Percentiles rank a stretch among this genome's conserved stretches.
Conservation (phyloP, 2,888 invertebrate species). For the Apocheima hispidaria region DNA sequence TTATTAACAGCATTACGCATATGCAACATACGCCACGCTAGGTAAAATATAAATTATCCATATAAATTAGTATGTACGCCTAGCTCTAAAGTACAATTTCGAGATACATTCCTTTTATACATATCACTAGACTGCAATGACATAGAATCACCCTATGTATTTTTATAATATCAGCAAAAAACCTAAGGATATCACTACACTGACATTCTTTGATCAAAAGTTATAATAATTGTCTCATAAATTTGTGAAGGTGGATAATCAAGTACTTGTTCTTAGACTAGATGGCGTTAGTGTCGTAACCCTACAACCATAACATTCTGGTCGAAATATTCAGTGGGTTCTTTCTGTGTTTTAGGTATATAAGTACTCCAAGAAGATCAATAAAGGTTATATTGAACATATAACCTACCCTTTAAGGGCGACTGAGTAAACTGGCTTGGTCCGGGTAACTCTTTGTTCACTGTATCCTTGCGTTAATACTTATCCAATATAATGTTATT, state of each 20-base stretch:
- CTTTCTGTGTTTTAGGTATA: not conserved
- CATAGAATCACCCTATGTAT: conserved; percentile 33
- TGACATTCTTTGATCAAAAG: not conserved
- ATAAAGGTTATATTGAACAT: too few species aligned
- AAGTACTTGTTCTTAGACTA: not conserved
- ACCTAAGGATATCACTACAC: not conserved
- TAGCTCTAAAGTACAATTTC: conserved; percentile 71
- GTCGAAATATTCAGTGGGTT: not conserved
- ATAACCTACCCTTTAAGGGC: not conserved
- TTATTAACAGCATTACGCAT: conserved; percentile 66
- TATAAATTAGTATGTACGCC: conserved; percentile 74
- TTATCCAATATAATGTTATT: conserved; percentile 52
- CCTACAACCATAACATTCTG: not conserved
- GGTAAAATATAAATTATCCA: conserved; percentile 62
- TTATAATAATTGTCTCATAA: not conserved
- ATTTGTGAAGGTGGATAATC: not conserved
- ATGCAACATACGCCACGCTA: conserved; percentile 55
- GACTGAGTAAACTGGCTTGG: conserved; percentile 19
- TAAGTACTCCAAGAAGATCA: not conserved
- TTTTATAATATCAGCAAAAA: not conserved
- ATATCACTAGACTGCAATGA: conserved; percentile 49
- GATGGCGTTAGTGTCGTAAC: not conserved
- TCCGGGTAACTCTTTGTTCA: conserved; percentile 30
- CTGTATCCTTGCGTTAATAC: conserved; percentile 70
- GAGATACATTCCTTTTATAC: conserved; percentile 70